Percentiles rank a stretch among this genome's conserved stretches.
These are phyloP conservation scores for Ia io DNA, from an alignment of 2,113 vertebrate genomes.

Conservation along the genomic window DNA sequence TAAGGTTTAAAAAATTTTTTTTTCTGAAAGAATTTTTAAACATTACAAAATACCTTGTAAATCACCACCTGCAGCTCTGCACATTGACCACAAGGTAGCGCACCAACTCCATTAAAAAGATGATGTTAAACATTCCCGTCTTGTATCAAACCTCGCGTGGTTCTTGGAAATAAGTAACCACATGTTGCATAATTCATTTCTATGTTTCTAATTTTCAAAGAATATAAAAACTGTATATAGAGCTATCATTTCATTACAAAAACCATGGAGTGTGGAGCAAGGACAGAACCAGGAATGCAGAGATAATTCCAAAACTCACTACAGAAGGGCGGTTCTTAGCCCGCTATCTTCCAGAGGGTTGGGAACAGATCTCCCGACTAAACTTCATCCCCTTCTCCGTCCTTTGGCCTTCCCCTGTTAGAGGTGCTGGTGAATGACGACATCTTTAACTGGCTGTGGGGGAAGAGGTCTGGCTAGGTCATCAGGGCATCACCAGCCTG, in stretches of 20 bases:
- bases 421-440: background rate
- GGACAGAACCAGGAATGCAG: background rate
- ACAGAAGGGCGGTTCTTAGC: background rate
- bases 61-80: background rate
- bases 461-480: background rate
- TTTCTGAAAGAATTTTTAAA: background rate
- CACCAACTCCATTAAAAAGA: slow-evolving; percentile 45
- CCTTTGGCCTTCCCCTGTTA: background rate
- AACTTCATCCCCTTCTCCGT: background rate
- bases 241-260: background rate
- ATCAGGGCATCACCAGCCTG: background rate
- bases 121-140: fast-evolving
- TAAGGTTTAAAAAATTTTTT: background rate
- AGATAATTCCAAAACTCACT: background rate
- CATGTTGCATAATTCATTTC: background rate
- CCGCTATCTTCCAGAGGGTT: background rate
- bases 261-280: background rate
- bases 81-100: slow-evolving; percentile 78
- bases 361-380: background rate
- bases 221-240: background rate
- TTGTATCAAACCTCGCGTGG: background rate
- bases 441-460: background rate
- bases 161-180: background rate
- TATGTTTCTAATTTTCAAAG: slow-evolving; percentile 25
- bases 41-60: background rate